Evolutionary conservation across 37 sponge, comb jelly and placozoan genomes (phyloP), one percentile per base, ranked within the genome.

Genomic region (Hexactinellida sp.): DNA sequence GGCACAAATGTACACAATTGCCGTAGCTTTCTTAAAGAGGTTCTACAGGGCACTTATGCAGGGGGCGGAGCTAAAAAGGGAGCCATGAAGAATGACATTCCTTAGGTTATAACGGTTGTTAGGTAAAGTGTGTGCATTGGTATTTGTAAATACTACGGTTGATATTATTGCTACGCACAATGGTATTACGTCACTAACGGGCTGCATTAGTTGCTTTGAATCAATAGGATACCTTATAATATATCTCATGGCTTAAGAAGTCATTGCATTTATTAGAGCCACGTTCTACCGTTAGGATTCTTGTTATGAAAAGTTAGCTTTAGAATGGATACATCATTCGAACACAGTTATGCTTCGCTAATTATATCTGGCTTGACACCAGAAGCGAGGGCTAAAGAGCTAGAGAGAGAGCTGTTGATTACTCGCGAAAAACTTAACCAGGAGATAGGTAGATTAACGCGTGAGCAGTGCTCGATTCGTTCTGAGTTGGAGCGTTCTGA

Each of bases 1-100:
- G 94, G 95, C 24, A 95, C 94, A 1, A 55, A 88, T 28, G 51
- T 97, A 21, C 92, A 92, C 87, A 93, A 92, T 85, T 88, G 88
- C 38, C 34, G 76, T 7, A 63, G 76, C 13, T 63, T 32, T 23
- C 30, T 63, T 7, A 89, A 82, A 88, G 89, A 91, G 91, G 84
- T 83, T 83, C n/a, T 83, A 21, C 39, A 83, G 3, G 25, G 32
- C 37, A 38, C 84, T 30, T 83, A 83, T n/a, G 39, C 84, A 25
- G 84, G 84, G 3, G 84, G 84, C 38, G 39, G 37, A 34, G 84
- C 84, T 10, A 63, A 63, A n/a, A 63, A 63, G 30, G 76, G 76
- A 63, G 76, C 76, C 5, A 25, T 63, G 76, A 63, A 63, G 30
- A 63, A 63, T 3, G 76, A 63, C 13, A 63, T 63, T 28, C 76